phyloP scores from a whole-genome alignment of 2,888 invertebrate species.

The Cheilosia scutellata region DNA sequence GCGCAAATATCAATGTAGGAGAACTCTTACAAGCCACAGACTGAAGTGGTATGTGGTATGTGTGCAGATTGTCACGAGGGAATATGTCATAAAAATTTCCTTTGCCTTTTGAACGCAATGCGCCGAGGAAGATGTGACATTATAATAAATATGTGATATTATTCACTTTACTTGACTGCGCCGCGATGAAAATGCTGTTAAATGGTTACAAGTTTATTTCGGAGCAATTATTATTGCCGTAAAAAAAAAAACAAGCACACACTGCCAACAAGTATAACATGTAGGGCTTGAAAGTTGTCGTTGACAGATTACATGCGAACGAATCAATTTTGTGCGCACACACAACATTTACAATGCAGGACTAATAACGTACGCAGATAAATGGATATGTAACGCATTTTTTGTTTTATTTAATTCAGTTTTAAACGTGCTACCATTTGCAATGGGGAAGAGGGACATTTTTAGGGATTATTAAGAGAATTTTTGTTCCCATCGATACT shows the following conservation, averaged over 20 bases:
- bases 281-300: slow-evolving; percentile 50
- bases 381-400: slow-evolving; percentile 64
- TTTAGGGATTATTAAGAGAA: background rate
- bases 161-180: slow-evolving; percentile 61
- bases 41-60: slow-evolving; percentile 58
- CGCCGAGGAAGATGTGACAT: slow-evolving; percentile 68
- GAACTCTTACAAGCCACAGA: slow-evolving; percentile 50
- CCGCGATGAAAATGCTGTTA: slow-evolving; percentile 71
- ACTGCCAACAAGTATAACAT: slow-evolving; percentile 31
- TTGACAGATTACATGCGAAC: slow-evolving; percentile 75
- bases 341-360: slow-evolving; percentile 23
- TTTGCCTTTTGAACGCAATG: slow-evolving; percentile 20
- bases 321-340: slow-evolving; percentile 70
- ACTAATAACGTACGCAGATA: slow-evolving; percentile 66
- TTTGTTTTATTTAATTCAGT: slow-evolving; percentile 7
- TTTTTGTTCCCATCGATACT: background rate
- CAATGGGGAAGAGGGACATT: background rate
- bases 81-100: slow-evolving; percentile 76
- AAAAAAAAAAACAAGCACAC: slow-evolving; percentile 15
- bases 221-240: slow-evolving; percentile 64
- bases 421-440: background rate
- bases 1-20: slow-evolving; percentile 57
- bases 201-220: slow-evolving; percentile 75
- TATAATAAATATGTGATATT: slow-evolving; percentile 76
- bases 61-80: slow-evolving; percentile 65